Evolutionary conservation across 2,113 vertebrate genomes (phyloP), one percentile per base, ranked within the genome.

Genomic region (Rhombomys opimus): DNA sequence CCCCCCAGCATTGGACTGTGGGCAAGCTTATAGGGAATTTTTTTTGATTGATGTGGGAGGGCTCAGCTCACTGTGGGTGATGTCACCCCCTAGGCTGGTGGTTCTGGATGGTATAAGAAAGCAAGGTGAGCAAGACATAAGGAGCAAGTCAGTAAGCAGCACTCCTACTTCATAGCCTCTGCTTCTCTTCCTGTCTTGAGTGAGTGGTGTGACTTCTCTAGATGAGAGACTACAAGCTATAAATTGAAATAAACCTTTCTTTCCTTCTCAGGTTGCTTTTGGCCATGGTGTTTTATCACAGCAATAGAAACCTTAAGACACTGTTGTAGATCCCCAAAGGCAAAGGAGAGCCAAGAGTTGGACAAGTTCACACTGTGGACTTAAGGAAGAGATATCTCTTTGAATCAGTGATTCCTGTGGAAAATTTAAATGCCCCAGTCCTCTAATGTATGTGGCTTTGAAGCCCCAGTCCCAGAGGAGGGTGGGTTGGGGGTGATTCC

Each of bases 371-470:
- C 15, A 59, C 1, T 11, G n/a, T 23, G 77, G 87, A 95, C 54
- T 87, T 75, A 41, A 27, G 72, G 38, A 95, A 38, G 14, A 15
- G 15, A 2, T 23, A 20, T 59, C 23, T 50, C 41, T 68, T 20
- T 46, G 50, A 38, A 68, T 90, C 70, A 41, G 35, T 65, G 89
- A 68, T 82, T 92, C 89, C 88, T 73, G 59, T 59, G 76, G 81
- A 93, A 78, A 91, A 5, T 23, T 46, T 78, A 90, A 95, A 75
- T 57, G 75, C 14, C 63, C 77, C 54, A 30, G 35, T 87, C 75
- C 92, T 94, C 93, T 61, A 14, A 93, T 41, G 89, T 32, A n/a
- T 81, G 92, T 93, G 81, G 87, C 87, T 93, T 87, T 88, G 92
- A 97, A 95, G 59, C 25, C 76, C 50, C 12, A 5, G 15, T 70